Evolutionary conservation across 30 jellyfish, hydroid and myxozoan genomes (phyloP), one percentile per base, ranked within the genome.

Genomic region (Cassiopea xamachana): DNA sequence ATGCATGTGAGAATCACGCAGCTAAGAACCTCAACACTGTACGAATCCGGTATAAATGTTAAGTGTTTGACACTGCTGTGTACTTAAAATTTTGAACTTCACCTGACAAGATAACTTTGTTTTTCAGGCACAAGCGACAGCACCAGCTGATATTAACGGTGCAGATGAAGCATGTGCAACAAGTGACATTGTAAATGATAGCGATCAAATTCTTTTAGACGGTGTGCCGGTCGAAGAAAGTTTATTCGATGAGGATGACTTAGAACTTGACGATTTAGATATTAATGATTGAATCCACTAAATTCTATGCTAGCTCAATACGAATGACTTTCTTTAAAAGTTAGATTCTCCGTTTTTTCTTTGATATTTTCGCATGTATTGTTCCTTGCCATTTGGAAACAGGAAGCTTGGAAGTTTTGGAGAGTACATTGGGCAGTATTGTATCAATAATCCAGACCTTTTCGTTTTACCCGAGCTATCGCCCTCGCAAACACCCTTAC

Each of bases 151-250:
- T 69, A 85, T 68, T 46, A 87, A 91, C 74, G 98, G 98, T 14
- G 60, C 95, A 18, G 89, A 89, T 19, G 96, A 86, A 84, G 98
- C 99, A 7, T 82, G 97, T 82, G 98, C 97, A 44, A 90, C 89
- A 1, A 73, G 62, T 75, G 89, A 39, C 49, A 70, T 2, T 46
- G 81, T n/a, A 55, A 58, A 64, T 58, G 96, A 83, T 46, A 84
- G n/a, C 50, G 82, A 80, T 4, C 87, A 79, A 18, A 75, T 87
- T 43, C 76, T 79, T 75, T 72, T 92, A 47, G 98, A 96, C 90
- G 99, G 98, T 1, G 96, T 96, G 48, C 98, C 98, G 9, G 99
- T 96, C 64, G 99, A 96, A 74, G 99, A 96, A 71, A 91, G 98
- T 70, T 82, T 96, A 13, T 96, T 96, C 83, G 97, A 90, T 64